These are phyloP conservation scores for Thinocorus orbignyianus DNA, from an alignment of 2,113 vertebrate species.

Conservation along the genomic window DNA sequence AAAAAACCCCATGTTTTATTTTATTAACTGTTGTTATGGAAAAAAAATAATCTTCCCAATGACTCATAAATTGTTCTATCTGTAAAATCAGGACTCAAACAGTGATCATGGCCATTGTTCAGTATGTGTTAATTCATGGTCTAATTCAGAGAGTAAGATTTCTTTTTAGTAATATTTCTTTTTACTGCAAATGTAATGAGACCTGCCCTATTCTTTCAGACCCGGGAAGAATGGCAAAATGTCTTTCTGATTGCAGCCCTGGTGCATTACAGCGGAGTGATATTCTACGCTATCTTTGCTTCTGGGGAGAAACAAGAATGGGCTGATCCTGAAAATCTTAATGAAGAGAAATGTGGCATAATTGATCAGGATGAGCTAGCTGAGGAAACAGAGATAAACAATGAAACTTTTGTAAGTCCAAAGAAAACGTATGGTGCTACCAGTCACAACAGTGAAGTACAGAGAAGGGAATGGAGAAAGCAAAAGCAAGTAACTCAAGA, in stretches of 20 bases:
- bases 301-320: slow-evolving; percentile 98
- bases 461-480: slow-evolving; percentile 79
- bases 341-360: slow-evolving; percentile 92
- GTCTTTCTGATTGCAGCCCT: slow-evolving; percentile 94
- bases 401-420: slow-evolving; percentile 73
- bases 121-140: not conserved
- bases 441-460: slow-evolving; percentile 74
- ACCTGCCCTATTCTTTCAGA: slow-evolving; percentile 74
- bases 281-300: slow-evolving; percentile 96
- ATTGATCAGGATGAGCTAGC: slow-evolving; percentile 92
- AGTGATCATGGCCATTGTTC: not conserved
- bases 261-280: slow-evolving; percentile 93
- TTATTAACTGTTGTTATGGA: not conserved
- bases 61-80: not conserved
- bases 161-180: not conserved
- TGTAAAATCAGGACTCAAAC: not conserved
- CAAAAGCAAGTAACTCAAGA: slow-evolving; percentile 77
- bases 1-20: not conserved
- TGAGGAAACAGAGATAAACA: slow-evolving; percentile 87
- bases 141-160: not conserved
- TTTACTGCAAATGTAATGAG: not conserved
- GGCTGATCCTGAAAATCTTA: slow-evolving; percentile 90
- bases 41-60: not conserved
- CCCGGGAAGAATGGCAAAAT: slow-evolving; percentile 96
- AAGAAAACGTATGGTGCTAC: slow-evolving; percentile 89